Evolutionary conservation across 2,888 invertebrate genomes (phyloP), one percentile per base, ranked within the genome.

Genomic region (Gasteruption jaculator): DNA sequence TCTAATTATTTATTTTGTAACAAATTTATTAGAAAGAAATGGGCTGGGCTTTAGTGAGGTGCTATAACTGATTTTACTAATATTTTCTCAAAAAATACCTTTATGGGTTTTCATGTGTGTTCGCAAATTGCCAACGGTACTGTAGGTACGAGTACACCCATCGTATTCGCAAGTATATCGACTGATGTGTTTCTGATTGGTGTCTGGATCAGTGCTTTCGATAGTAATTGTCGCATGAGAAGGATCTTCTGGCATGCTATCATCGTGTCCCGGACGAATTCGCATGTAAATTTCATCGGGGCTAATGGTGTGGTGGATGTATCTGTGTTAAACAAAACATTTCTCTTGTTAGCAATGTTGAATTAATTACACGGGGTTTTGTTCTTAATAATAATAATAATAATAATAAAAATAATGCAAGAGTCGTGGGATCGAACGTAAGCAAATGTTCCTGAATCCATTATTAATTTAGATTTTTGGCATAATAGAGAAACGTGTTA

Each of bases 21-120:
- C n/a, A n/a, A n/a, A n/a, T n/a, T n/a, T n/a, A n/a, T n/a, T n/a
- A n/a, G n/a, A n/a, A n/a, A n/a, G n/a, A n/a, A n/a, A n/a, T n/a
- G n/a, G n/a, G n/a, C n/a, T n/a, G n/a, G n/a, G n/a, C n/a, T n/a
- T n/a, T n/a, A n/a, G n/a, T n/a, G n/a, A n/a, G n/a, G n/a, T n/a
- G n/a, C n/a, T n/a, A n/a, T n/a, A n/a, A n/a, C n/a, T n/a, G n/a
- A n/a, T n/a, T n/a, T n/a, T n/a, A n/a, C n/a, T n/a, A n/a, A n/a
- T n/a, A n/a, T n/a, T n/a, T n/a, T n/a, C n/a, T n/a, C n/a, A n/a
- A n/a, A n/a, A n/a, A n/a, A n/a, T 75, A 92, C 94, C 94, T 83
- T 86, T 90, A 65, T 95, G 94, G 41, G 92, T 92, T 76, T 94
- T 95, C 80, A 91, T 83, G 74, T 95, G 95, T 46, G 94, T 94